A percentile compares a stretch with the other conserved stretches of the same genome.
Evolutionary conservation across 2,113 vertebrate genomes (phyloP).

Genomic region (Oryctolagus cuniculus): mOryCun1.1 NC_091432.1:175780501-175781000

Average conservation of each 20-base stretch:
- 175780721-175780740: background rate
- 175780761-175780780: background rate
- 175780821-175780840: background rate
- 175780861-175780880: background rate
- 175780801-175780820: background rate
- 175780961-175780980: background rate
- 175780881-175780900: background rate
- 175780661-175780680: background rate
- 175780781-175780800: slow-evolving; percentile 6
- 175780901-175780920: background rate
- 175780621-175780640: background rate
- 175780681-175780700: background rate
- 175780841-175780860: background rate
- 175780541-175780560: background rate
- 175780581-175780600: background rate
- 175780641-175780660: background rate
- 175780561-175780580: background rate
- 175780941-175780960: too few relatives aligned
- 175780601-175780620: background rate
- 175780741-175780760: background rate
- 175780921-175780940: background rate
- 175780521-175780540: background rate
- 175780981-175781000: background rate
- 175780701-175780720: background rate
- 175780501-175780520: background rate